These are phyloP conservation scores for Hippocampus zosterae DNA, from an alignment of 2,113 vertebrate species.

Conservation along the genomic window DNA sequence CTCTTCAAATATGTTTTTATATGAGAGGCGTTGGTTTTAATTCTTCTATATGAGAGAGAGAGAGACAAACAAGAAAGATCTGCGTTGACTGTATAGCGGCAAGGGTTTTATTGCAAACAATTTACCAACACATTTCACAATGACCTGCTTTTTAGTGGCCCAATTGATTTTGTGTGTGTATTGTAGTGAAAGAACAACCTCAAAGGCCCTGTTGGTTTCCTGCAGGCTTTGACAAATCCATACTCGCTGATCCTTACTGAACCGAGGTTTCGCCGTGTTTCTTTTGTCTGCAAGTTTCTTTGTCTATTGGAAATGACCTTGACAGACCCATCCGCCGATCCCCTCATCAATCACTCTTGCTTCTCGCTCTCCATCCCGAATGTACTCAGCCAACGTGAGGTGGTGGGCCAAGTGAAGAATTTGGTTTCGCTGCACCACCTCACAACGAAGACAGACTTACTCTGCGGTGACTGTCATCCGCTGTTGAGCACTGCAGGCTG, in stretches of 20 bases:
- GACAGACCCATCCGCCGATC: not conserved
- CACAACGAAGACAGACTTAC: slow-evolving; percentile 13
- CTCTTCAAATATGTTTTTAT: no score
- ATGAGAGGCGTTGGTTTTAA: no score
- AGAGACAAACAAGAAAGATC: no score
- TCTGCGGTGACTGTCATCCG: slow-evolving; percentile 13
- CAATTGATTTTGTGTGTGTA: not conserved
- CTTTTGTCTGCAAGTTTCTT: not conserved
- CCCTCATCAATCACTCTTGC: slow-evolving; percentile 2
- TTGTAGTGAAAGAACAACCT: not conserved
- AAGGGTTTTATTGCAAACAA: not conserved
- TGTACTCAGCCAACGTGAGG: not conserved
- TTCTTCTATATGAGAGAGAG: no score
- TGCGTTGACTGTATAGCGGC: not conserved
- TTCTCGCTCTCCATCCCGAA: not conserved
- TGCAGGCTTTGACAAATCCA: slow-evolving; percentile 8
- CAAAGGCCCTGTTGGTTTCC: slow-evolving; percentile 5
- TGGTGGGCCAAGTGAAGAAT: not conserved
- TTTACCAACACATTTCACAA: not conserved
- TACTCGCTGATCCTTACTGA: slow-evolving; percentile 6
- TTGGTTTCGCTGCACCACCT: slow-evolving; percentile 10
- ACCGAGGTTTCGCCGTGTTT: not conserved
- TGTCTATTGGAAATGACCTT: not conserved
- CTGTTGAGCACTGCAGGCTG: slow-evolving; percentile 18
- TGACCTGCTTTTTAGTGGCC: not conserved